Evolutionary conservation across 1,140 invertebrate species (phyloP).

Genomic region (Pseudachorutes palmiensis): DNA sequence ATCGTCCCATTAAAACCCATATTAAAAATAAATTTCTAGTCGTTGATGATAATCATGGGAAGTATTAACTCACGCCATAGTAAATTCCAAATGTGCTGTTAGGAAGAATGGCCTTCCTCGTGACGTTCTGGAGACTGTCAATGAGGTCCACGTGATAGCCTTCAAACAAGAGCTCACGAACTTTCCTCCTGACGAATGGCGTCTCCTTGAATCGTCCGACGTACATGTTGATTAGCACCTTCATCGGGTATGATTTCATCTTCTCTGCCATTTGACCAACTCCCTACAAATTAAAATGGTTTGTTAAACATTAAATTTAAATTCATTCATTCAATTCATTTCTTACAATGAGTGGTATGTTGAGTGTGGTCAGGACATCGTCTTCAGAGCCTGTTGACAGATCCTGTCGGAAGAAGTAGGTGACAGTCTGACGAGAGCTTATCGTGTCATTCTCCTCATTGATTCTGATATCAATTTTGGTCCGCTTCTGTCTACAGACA

Average conservation of each 20-base stretch:
- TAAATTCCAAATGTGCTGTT: constrained; percentile 30
- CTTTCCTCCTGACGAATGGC: constrained; percentile 19
- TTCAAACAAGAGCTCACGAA: constrained; percentile 21
- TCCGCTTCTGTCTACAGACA: constrained; percentile 24
- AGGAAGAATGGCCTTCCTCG: constrained; percentile 16
- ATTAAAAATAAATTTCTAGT: not conserved
- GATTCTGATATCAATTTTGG: constrained; percentile 18
- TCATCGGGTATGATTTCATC: not conserved
- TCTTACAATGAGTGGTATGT: constrained; percentile 25
- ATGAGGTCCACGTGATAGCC: constrained; percentile 22
- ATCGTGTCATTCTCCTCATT: constrained; percentile 29
- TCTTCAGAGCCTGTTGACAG: constrained; percentile 26
- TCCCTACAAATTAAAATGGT: constrained; percentile 4
- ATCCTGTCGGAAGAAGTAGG: constrained; percentile 22
- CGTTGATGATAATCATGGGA: not conserved
- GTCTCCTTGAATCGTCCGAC: constrained; percentile 21
- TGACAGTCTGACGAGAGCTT: constrained; percentile 19
- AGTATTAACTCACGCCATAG: constrained; percentile 21
- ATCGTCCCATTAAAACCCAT: not conserved
- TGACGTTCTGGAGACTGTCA: constrained; percentile 18
- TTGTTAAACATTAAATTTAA: constrained; percentile 4
- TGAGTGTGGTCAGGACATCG: constrained; percentile 19
- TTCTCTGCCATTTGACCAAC: not conserved
- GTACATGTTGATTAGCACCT: constrained; percentile 17
- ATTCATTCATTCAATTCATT: constrained; percentile 3